phyloP scores from a whole-genome alignment of 2,888 invertebrate genomes.

The Trachelus stipa region DNA sequence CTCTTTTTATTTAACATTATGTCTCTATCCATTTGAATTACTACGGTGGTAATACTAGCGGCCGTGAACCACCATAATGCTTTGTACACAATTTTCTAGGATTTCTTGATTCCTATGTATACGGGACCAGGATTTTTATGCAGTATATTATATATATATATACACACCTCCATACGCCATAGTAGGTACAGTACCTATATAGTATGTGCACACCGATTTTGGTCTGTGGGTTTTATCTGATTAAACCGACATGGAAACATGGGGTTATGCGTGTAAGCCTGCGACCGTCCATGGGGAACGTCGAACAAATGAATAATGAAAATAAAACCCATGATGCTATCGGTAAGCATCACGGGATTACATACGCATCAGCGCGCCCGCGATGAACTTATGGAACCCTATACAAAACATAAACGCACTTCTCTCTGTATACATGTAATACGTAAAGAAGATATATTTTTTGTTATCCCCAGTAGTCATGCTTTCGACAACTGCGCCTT shows the following conservation, averaged over 20 bases:
- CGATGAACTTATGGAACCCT: conserved; percentile 52
- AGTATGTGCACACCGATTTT: conserved; percentile 40
- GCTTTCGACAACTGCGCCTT: not conserved
- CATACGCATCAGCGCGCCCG: conserved; percentile 62
- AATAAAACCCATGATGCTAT: conserved; percentile 65
- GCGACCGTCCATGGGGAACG: conserved; percentile 47
- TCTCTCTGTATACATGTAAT: not conserved
- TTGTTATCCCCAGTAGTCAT: not conserved
- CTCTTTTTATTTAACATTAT: not conserved
- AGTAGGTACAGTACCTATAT: not conserved
- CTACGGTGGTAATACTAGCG: not conserved
- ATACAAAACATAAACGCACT: conserved; percentile 1
- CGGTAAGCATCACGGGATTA: conserved; percentile 62
- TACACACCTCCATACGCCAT: not conserved
- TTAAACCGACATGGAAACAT: conserved; percentile 64
- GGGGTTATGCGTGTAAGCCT: conserved; percentile 63
- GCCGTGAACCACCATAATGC: not conserved
- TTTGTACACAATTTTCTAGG: not conserved
- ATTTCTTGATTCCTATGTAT: not conserved
- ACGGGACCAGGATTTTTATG: not conserved
- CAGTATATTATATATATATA: too few species aligned
- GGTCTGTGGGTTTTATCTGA: conserved; percentile 59
- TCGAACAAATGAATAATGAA: conserved; percentile 66
- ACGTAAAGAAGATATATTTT: not conserved
- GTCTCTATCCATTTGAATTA: not conserved